Evolutionary conservation across 2,888 invertebrate species (phyloP).

Genomic region (Nomada flava): DNA sequence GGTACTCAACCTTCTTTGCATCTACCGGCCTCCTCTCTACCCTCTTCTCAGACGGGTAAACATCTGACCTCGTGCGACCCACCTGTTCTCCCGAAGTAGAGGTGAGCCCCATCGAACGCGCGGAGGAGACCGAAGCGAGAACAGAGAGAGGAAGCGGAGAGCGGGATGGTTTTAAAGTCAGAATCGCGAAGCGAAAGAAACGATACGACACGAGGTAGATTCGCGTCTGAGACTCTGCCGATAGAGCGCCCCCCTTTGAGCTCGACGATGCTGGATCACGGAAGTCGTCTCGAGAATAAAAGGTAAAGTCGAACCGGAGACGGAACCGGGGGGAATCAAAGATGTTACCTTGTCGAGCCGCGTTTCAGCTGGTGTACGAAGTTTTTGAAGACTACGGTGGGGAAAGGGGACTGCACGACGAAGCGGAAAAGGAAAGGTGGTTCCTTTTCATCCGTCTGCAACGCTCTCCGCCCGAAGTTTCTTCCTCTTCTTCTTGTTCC

Average conservation of each 20-base stretch:
- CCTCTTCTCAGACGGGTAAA: constrained; percentile 60
- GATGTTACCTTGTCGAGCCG: neutral
- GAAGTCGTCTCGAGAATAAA: constrained; percentile 45
- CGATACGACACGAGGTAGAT: neutral
- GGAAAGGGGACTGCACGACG: no score
- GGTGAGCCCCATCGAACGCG: constrained; percentile 36
- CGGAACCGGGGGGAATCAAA: constrained; percentile 3
- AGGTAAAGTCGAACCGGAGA: constrained; percentile 5
- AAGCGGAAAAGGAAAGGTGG: neutral
- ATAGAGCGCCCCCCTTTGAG: constrained; percentile 10
- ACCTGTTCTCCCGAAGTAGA: constrained; percentile 61
- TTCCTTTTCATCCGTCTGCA: neutral
- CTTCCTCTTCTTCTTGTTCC: neutral
- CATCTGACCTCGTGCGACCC: constrained; percentile 66
- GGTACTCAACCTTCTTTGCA: constrained; percentile 80
- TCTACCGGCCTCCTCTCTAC: constrained; percentile 63
- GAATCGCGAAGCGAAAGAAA: constrained; percentile 25
- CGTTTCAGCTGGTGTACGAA: neutral
- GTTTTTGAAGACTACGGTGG: neutral
- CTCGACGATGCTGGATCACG: constrained; percentile 35
- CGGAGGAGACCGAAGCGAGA: constrained; percentile 17
- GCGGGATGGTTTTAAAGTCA: constrained; percentile 18
- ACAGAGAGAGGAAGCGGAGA: neutral
- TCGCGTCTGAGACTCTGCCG: neutral
- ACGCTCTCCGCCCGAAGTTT: neutral